These are phyloP conservation scores for Gymnogyps californianus DNA, from an alignment of 2,113 vertebrate species.

Conservation along the genomic window DNA sequence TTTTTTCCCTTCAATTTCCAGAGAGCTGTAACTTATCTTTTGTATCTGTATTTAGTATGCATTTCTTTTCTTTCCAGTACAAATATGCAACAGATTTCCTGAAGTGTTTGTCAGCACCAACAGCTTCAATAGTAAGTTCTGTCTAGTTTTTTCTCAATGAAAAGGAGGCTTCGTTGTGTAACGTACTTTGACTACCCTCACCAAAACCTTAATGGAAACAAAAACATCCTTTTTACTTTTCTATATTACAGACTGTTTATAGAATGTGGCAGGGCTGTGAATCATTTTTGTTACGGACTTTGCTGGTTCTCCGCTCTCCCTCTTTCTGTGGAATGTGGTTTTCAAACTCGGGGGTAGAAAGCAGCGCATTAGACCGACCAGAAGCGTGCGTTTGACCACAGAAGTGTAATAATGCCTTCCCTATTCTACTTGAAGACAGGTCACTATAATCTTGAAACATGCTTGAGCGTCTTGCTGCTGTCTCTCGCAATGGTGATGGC, in stretches of 20 bases:
- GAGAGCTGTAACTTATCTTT: neutral
- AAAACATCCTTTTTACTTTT: neutral
- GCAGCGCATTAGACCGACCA: neutral
- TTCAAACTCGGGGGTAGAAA: neutral
- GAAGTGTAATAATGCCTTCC: neutral
- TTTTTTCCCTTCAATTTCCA: neutral
- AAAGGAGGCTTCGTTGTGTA: neutral
- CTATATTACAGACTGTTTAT: too few species aligned
- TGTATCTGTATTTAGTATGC: neutral
- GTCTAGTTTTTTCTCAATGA: neutral
- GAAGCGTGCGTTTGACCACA: neutral
- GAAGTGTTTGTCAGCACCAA: conserved; percentile 87
- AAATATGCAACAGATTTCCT: conserved; percentile 93
- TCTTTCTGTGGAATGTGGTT: neutral
- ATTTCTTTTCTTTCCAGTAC: conserved; percentile 73
- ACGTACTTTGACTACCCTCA: neutral
- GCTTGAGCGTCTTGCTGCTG: conserved; percentile 91
- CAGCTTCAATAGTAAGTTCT: conserved; percentile 87
- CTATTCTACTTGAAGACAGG: conserved; percentile 76
- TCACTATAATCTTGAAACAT: conserved; percentile 92
- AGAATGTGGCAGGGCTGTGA: neutral
- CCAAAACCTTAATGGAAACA: neutral
- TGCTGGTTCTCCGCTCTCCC: neutral
- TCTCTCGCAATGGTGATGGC: conserved; percentile 96
- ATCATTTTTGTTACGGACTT: neutral